Conservation (phyloP, 2,113 vertebrate species). For the Phainopepla nitens region DNA sequence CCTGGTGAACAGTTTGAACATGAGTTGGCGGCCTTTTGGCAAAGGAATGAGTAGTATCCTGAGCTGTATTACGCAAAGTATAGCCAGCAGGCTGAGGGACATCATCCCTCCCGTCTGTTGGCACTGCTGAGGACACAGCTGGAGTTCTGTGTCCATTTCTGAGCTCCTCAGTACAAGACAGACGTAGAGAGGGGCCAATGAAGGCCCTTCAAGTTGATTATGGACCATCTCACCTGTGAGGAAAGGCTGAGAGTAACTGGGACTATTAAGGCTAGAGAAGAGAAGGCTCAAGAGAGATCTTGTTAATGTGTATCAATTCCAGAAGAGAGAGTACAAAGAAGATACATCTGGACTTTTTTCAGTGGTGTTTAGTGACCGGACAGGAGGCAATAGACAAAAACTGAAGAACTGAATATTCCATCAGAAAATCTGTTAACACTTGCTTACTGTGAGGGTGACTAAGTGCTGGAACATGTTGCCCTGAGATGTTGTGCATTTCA, state of each 20-base stretch:
- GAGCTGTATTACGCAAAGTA: not conserved
- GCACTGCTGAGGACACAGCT: not conserved
- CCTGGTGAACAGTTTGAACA: not conserved
- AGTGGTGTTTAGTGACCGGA: not conserved
- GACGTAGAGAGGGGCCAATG: accelerated
- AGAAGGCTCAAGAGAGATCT: not conserved
- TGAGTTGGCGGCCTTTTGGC: not conserved
- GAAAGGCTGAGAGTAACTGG: not conserved
- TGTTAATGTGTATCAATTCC: too few species aligned
- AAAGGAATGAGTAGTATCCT: not conserved
- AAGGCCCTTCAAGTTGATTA: not conserved
- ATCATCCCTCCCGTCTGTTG: not conserved
- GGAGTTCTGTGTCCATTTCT: not conserved
- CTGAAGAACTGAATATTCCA: not conserved
- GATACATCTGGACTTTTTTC: not conserved
- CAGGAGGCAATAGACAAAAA: not conserved
- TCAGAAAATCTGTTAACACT: not conserved
- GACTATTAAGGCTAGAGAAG: not conserved
- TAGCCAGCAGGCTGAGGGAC: not conserved
- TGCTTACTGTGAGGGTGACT: not conserved
- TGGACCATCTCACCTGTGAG: not conserved
- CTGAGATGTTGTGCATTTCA: not conserved
- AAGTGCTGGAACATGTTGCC: not conserved
- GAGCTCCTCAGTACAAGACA: not conserved
- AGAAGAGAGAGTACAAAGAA: not conserved